Evolutionary conservation across 2,888 invertebrate species (phyloP), one percentile per base, ranked within the genome.

Genomic region (Zygothrica quintamaculata): DNA sequence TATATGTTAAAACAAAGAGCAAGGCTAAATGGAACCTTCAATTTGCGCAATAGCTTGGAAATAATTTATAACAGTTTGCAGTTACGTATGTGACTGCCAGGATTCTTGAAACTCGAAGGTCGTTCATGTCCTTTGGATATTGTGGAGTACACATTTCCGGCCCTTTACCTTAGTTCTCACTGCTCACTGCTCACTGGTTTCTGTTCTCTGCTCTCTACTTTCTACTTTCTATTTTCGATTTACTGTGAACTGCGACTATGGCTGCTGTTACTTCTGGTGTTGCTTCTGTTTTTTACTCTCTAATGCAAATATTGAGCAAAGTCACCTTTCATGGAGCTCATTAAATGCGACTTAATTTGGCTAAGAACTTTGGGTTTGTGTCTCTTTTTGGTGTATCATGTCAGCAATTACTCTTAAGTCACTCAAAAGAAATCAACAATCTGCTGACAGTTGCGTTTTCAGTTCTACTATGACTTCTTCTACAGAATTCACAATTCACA

Each of bases 41-140:
- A 77, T 77, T 86, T 84, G 84, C 61, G 60, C 81, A 81, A 80
- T 84, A 75, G 81, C 75, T 61, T 75, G 84, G 87, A 81, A 86
- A 84, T 81, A 86, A 81, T 86, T 81, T 81, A 86, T 84, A 81
- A 84, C 81, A 77, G 74, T 84, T 72, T 86, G 57, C 84, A 79
- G 68, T 65, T 58, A 59, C 67, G 64, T 50, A 55, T 37, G 52
- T 69, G 52, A 22, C 39, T 44, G 29, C 26, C 34, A 15, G 36
- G n/a, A n/a, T 9, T 25, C 37, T 12, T 26, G 13, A 16, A 25
- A 29, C 56, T 34, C 16, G 48, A 67, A 70, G 74, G 61, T 48
- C 51, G 29, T 40, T 16, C 22, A 13, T 9, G 13, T 15, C 12
- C 25, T 31, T 26, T n/a, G 29, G 9, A 29, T 29, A 29, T 29